Evolutionary conservation across 2,113 vertebrate species (phyloP).

Genomic region (Pelecanus crispus): DNA sequence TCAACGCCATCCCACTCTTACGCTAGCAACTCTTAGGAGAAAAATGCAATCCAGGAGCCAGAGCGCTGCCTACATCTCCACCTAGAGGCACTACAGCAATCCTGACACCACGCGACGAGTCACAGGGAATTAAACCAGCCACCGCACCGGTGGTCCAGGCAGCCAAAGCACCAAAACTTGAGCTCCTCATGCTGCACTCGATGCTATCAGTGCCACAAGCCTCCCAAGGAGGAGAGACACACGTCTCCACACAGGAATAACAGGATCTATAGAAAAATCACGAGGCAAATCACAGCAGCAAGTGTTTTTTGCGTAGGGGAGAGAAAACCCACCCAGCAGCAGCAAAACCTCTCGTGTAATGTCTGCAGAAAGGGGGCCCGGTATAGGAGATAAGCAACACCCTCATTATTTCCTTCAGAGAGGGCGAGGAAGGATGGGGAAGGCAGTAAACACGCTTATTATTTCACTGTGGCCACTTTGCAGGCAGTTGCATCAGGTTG

Average conservation of each 20-base stretch:
- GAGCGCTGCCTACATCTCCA: neutral
- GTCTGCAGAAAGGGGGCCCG: neutral
- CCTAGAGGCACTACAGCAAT: neutral
- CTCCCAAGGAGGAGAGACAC: neutral
- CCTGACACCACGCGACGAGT: neutral
- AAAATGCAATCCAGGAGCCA: neutral
- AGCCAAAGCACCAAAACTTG: neutral
- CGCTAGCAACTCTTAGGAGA: neutral
- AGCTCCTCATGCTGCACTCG: accelerated
- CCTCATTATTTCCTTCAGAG: neutral
- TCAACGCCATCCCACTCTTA: neutral
- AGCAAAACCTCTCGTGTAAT: neutral
- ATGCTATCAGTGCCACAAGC: neutral
- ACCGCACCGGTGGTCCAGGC: accelerated
- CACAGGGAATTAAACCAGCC: neutral
- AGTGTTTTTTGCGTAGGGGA: neutral
- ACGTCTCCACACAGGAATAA: neutral
- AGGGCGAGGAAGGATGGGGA: neutral
- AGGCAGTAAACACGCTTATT: neutral
- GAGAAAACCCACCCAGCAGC: neutral
- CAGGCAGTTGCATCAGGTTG: constrained; percentile 41
- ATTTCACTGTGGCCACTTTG: constrained; percentile 22
- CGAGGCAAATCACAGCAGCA: neutral
- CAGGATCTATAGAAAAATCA: neutral
- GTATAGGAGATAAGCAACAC: neutral